Base-by-base conservation (phyloP, 2,113 vertebrate species). In the Trematomus loennbergii region DNA sequence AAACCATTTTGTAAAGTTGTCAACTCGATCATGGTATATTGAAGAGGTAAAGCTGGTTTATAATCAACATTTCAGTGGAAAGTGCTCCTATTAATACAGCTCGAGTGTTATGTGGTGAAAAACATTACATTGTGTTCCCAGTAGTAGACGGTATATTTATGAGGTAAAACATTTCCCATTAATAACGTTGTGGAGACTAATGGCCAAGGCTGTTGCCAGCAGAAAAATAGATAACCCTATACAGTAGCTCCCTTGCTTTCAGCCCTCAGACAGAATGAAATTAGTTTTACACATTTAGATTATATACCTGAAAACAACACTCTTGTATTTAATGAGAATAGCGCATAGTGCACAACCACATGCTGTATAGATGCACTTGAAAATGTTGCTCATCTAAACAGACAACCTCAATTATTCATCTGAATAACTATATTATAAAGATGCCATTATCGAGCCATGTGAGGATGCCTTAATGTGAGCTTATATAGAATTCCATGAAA, bases 401-500 rank as follows among this genome's bases (percentile, higher is more conserved):
- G 40, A 50, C 0, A 13, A 25, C 12, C 36, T 82, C 43, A 70
- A 81, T 83, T 82, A 86, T 79, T 86, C 2, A 86, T 62, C 55
- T 57, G 7, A 67, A 68, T 78, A 71, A 84, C 69, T 81, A 68
- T 78, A 80, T 75, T 17, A 72, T 72, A 82, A 29, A 63, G 54
- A 43, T 66, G 4, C 65, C 8, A 59, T 81, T 59, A 74, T 83
- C 70, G 66, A 81, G 75, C 52, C 58, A 82, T 81, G 46, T 70
- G 60, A 83, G 45, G 22, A 57, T 43, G 43, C n/a, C n/a, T 52
- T 65, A 64, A 78, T 83, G 52, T 43, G 68, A 66, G 65, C 62
- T 71, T 46, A 72, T 50, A 45, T 54, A 15, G 49, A 62, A 50
- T 74, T 58, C 16, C 59, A 62, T 75, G 25, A 78, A 87, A 18